Evolutionary conservation across 2,113 vertebrate species (phyloP).

Genomic region (Gobiocypris rarus): DNA sequence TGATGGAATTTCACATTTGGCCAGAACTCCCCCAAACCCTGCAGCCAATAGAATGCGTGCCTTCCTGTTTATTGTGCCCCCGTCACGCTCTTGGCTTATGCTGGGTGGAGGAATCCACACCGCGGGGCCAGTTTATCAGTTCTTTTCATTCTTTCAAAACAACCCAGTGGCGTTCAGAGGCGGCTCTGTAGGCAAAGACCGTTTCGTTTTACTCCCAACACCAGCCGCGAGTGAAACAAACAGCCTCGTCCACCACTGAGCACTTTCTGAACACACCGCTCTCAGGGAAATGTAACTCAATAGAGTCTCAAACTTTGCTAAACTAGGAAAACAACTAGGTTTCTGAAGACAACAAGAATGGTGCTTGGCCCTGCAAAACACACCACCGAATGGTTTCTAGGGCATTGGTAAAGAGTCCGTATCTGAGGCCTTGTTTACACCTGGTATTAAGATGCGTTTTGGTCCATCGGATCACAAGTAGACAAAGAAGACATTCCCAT

Average conservation of each 20-base stretch:
- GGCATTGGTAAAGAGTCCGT: not conserved
- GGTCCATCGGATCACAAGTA: too few relatives aligned
- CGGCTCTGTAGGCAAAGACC: conserved; percentile 32
- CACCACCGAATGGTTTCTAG: not conserved
- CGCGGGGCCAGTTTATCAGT: conserved; percentile 32
- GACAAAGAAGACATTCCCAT: too few relatives aligned
- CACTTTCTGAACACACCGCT: not conserved
- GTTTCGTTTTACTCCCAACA: conserved; percentile 41
- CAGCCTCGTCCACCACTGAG: conserved; percentile 7
- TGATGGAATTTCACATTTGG: conserved; percentile 8
- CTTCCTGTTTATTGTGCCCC: conserved; percentile 40
- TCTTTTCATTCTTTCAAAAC: conserved; percentile 35
- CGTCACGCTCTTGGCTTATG: conserved; percentile 40
- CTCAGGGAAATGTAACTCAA: not conserved
- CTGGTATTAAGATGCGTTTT: too few relatives aligned
- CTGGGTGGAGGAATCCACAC: conserved; percentile 20
- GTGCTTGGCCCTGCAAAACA: not conserved
- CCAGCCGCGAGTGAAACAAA: not conserved
- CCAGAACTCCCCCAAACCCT: conserved; percentile 24
- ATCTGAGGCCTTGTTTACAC: too few relatives aligned
- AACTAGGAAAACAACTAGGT: not conserved
- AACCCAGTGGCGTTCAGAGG: conserved; percentile 9
- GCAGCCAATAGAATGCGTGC: conserved; percentile 33
- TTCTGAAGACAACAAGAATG: conserved; percentile 3
- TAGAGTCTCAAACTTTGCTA: not conserved